Evolutionary conservation across 2,797 vertebrate species (phyloP).

Genomic region (Acanthopagrus latus): DNA sequence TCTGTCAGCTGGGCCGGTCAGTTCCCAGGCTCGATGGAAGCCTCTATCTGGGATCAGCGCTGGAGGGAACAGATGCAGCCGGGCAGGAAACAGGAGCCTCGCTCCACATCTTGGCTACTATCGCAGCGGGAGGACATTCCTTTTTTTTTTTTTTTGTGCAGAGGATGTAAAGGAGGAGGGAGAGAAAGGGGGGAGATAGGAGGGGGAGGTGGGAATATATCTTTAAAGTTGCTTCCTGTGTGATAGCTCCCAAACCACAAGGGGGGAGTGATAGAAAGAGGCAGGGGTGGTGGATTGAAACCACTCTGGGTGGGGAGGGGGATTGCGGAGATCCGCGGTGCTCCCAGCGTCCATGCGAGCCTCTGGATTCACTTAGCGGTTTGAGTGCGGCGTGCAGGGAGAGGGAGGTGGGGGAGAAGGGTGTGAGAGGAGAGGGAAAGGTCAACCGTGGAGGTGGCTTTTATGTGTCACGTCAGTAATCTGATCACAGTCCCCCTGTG

Average conservation of each 20-base stretch:
- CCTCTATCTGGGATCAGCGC: constrained; percentile 79
- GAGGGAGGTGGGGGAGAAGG: constrained; percentile 5
- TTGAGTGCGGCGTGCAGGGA: constrained; percentile 29
- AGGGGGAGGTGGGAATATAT: constrained; percentile 64
- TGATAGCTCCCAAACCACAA: constrained; percentile 62
- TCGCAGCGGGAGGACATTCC: constrained; percentile 85
- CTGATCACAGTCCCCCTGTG: too few species aligned
- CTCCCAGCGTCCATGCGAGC: constrained; percentile 33
- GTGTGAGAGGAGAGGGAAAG: constrained; percentile 36
- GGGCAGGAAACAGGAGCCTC: constrained; percentile 81
- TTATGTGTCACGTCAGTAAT: constrained; percentile 40
- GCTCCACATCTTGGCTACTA: constrained; percentile 74
- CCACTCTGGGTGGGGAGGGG: constrained; percentile 14
- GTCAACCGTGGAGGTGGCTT: constrained; percentile 44
- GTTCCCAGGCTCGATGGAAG: constrained; percentile 78
- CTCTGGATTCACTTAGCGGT: constrained; percentile 75
- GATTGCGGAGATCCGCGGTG: constrained; percentile 62
- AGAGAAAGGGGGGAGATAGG: not conserved
- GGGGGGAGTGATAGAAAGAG: constrained; percentile 34
- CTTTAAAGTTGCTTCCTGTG: constrained; percentile 73
- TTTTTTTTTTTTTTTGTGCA: constrained; percentile 43
- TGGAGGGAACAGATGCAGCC: constrained; percentile 75
- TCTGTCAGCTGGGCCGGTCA: constrained; percentile 58
- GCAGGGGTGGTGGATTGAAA: constrained; percentile 39
- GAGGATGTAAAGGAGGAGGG: constrained; percentile 61